Percentiles rank a stretch among this genome's conserved stretches.
phyloP scores from a whole-genome alignment of 2,113 vertebrate genomes.

The Melozone crissalis region DNA sequence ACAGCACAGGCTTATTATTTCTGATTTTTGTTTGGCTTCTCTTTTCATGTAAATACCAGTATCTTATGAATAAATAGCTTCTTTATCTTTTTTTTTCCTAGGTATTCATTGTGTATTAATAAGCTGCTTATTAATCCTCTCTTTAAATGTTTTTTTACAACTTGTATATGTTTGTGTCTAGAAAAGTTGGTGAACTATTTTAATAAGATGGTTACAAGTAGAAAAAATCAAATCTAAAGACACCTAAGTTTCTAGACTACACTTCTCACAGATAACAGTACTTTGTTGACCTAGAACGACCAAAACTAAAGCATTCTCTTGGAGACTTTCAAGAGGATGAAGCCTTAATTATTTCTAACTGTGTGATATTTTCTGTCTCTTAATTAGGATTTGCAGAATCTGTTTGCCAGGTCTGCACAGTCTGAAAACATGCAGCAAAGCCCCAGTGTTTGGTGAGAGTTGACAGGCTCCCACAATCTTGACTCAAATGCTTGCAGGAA shows the following conservation, averaged over 20 bases:
- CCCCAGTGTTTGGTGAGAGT: background rate
- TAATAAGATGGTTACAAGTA: background rate
- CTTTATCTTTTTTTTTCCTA: background rate
- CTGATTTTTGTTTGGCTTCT: background rate
- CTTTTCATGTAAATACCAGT: background rate
- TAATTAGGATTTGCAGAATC: background rate
- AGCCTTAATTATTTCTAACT: background rate
- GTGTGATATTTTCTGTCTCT: background rate
- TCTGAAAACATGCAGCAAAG: background rate
- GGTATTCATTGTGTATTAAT: background rate
- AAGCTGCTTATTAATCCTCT: background rate
- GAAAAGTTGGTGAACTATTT: background rate
- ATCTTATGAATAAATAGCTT: background rate
- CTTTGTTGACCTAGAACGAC: background rate
- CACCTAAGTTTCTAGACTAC: background rate
- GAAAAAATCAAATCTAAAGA: background rate
- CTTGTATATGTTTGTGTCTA: background rate
- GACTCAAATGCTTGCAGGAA: background rate
- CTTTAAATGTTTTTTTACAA: background rate
- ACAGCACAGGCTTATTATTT: background rate
- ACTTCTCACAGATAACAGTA: background rate
- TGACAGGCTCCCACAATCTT: background rate
- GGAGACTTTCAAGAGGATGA: background rate
- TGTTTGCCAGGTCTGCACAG: fast-evolving
- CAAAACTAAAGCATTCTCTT: background rate